Percentiles rank a stretch among this genome's conserved stretches.
These are phyloP conservation scores for Pecten maximus DNA, from an alignment of 2,888 invertebrate genomes.

Conservation along the genomic window DNA sequence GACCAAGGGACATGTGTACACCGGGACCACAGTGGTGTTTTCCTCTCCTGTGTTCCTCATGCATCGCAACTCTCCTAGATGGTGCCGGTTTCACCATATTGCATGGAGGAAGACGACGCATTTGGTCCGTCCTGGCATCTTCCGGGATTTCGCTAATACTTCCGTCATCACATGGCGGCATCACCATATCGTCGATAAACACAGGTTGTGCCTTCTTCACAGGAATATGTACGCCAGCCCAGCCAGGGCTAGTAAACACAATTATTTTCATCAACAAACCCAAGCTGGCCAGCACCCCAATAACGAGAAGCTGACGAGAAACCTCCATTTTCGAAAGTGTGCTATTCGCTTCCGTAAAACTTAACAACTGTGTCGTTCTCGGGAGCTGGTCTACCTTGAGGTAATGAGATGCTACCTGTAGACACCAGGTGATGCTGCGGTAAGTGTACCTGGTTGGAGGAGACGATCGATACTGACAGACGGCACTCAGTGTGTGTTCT, in stretches of 20 bases:
- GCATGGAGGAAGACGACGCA: background rate
- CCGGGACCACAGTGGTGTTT: slow-evolving; percentile 6
- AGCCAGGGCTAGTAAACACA: background rate
- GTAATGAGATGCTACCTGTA: background rate
- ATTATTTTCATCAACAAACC: slow-evolving; percentile 9
- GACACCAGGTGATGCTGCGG: background rate
- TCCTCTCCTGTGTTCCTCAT: background rate
- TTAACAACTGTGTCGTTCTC: background rate
- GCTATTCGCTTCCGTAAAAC: background rate
- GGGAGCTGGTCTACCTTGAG: background rate
- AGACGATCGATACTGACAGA: slow-evolving; percentile 2
- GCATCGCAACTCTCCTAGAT: background rate
- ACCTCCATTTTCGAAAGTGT: background rate
- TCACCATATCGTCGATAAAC: background rate
- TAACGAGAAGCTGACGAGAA: slow-evolving; percentile 13
- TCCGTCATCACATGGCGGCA: slow-evolving; percentile 15
- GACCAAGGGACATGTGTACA: background rate
- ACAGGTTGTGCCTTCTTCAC: background rate
- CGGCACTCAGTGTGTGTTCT: background rate
- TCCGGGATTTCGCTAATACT: background rate
- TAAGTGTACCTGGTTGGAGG: background rate
- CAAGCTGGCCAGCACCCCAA: background rate
- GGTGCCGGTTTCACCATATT: background rate
- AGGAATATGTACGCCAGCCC: slow-evolving; percentile 4
- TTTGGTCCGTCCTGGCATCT: background rate